These are phyloP conservation scores for Oenanthe melanoleuca DNA, from an alignment of 2,113 vertebrate genomes.

Conservation along the genomic window DNA sequence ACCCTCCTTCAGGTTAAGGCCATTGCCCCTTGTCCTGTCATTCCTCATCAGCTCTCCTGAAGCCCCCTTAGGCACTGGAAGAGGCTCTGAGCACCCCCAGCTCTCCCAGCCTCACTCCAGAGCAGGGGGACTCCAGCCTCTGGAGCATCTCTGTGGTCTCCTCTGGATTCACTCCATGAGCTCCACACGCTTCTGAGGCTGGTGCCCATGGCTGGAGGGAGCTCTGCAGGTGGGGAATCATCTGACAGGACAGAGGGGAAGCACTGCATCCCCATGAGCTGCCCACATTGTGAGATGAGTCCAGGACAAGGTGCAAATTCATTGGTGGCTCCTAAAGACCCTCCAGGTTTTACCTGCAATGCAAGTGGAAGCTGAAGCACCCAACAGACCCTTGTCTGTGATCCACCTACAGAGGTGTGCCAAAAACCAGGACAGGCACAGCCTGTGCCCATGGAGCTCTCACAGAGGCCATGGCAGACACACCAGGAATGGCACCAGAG, in stretches of 20 bases:
- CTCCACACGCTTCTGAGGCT: not conserved
- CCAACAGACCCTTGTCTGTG: not conserved
- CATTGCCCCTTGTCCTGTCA: not conserved
- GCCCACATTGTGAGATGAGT: not conserved
- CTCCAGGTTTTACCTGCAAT: not conserved
- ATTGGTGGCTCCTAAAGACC: not conserved
- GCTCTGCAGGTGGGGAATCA: not conserved
- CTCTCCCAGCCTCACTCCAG: not conserved
- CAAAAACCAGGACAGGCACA: not conserved
- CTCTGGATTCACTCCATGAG: not conserved
- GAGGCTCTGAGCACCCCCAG: not conserved
- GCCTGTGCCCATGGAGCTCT: not conserved
- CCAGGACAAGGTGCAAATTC: not conserved
- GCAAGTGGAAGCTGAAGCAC: not conserved
- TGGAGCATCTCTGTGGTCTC: not conserved
- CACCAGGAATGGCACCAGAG: not conserved
- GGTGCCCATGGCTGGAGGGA: not conserved
- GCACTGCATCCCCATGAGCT: fast-evolving
- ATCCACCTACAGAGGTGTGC: not conserved
- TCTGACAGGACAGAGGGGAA: not conserved
- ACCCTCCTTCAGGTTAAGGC: not conserved
- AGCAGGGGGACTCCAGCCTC: not conserved
- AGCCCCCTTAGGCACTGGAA: not conserved
- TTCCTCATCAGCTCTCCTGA: not conserved
- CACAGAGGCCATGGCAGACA: not conserved